Conservation (phyloP, 2,113 vertebrate genomes). For the Hyaena hyaena region DNA sequence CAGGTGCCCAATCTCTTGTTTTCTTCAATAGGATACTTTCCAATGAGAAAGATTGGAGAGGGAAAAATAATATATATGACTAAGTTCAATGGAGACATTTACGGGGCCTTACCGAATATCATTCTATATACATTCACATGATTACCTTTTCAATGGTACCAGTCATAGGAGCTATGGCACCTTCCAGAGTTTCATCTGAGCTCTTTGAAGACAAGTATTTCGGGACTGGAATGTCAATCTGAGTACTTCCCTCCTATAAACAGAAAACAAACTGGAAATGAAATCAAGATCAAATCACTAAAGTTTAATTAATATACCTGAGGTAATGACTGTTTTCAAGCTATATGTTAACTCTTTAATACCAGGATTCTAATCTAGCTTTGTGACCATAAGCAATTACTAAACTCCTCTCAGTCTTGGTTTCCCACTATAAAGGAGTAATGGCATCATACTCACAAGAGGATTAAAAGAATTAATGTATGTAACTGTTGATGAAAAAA, state of each 20-base stretch:
- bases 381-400: not conserved
- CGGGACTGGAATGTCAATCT: slow-evolving; percentile 91
- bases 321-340: not conserved
- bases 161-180: slow-evolving; percentile 95
- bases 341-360: not conserved
- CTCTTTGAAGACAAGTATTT: slow-evolving; percentile 91
- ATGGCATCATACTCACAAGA: not conserved
- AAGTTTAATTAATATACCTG: not conserved
- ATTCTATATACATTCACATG: accelerated
- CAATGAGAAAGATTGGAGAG: not conserved
- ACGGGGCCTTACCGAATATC: not conserved
- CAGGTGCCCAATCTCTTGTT: not conserved
- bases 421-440: not conserved
- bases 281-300: not conserved
- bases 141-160: slow-evolving; percentile 98
- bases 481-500: not conserved
- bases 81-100: not conserved
- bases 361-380: not conserved
- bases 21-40: not conserved
- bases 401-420: not conserved
- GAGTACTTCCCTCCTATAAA: slow-evolving; percentile 89
- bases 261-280: slow-evolving; percentile 4
- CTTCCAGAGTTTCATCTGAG: slow-evolving; percentile 85
- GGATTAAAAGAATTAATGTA: not conserved
- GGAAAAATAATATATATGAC: not conserved